These are phyloP conservation scores for Diglossa cyanea DNA, from an alignment of 2,797 vertebrate species.

Conservation along the genomic window DNA sequence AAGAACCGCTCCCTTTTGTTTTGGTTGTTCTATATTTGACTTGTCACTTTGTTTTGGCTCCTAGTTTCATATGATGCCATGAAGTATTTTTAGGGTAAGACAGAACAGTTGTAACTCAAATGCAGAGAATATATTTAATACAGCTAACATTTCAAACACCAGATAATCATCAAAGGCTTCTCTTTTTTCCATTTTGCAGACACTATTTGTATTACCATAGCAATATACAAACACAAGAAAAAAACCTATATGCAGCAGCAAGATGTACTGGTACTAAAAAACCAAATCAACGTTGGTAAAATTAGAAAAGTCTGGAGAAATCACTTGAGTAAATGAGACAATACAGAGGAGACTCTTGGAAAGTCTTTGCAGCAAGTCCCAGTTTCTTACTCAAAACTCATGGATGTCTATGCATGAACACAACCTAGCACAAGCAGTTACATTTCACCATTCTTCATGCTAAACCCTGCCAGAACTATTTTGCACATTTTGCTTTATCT, in stretches of 20 bases:
- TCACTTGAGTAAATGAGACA: background rate
- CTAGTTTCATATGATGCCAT: background rate
- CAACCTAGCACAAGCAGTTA: background rate
- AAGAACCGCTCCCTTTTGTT: background rate
- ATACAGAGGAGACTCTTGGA: background rate
- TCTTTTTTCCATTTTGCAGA: background rate
- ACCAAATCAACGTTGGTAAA: accelerated
- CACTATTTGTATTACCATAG: background rate
- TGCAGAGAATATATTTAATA: background rate
- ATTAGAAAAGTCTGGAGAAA: background rate
- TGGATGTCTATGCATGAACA: accelerated
- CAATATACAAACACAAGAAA: background rate
- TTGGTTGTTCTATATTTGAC: background rate
- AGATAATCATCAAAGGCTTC: background rate
- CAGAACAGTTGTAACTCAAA: background rate
- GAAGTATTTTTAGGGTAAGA: background rate
- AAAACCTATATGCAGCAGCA: background rate
- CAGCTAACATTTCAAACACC: background rate
- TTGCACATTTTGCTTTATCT: background rate
- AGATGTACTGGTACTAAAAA: background rate
- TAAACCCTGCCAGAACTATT: background rate
- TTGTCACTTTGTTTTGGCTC: background rate
- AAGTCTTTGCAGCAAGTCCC: background rate
- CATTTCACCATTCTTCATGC: background rate
- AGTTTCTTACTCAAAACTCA: background rate